Conservation (phyloP, 2,888 invertebrate genomes). For the Hemaris fuciformis region DNA sequence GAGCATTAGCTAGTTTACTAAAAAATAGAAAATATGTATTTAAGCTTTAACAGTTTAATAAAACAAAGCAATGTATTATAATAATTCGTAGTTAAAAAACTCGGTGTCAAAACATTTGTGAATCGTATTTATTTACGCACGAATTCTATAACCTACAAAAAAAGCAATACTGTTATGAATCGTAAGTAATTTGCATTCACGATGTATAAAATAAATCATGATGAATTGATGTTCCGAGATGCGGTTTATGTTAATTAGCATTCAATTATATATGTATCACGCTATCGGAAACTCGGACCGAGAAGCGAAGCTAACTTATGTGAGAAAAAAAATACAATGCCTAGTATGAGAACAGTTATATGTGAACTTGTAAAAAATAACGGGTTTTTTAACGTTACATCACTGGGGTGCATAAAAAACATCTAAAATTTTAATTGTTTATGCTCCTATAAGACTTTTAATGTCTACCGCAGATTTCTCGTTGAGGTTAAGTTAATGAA, state of each 20-base stretch:
- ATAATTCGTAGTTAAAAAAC: too few species aligned
- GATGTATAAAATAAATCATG: background rate
- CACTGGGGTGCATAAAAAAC: background rate
- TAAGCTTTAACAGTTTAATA: too few species aligned
- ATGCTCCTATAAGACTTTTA: background rate
- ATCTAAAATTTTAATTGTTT: background rate
- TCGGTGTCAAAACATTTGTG: background rate
- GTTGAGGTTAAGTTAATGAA: background rate
- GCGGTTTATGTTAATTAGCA: slow-evolving; percentile 3
- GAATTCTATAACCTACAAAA: background rate
- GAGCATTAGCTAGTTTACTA: too few species aligned
- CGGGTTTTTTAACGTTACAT: slow-evolving; percentile 6
- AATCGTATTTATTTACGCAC: background rate
- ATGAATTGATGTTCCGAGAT: background rate
- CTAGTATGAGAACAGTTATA: slow-evolving; percentile 21
- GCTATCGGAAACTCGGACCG: slow-evolving; percentile 15
- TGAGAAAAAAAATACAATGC: slow-evolving; percentile 5
- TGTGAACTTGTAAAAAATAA: slow-evolving; percentile 9
- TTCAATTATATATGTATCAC: background rate
- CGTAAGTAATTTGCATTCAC: background rate
- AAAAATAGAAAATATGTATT: too few species aligned
- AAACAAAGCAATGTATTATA: too few species aligned
- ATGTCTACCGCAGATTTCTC: background rate
- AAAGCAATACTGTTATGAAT: background rate
- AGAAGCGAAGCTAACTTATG: slow-evolving; percentile 18